These are phyloP conservation scores for Muscicapa comitata DNA, from an alignment of 2,797 vertebrate species.

Conservation along the genomic window DNA sequence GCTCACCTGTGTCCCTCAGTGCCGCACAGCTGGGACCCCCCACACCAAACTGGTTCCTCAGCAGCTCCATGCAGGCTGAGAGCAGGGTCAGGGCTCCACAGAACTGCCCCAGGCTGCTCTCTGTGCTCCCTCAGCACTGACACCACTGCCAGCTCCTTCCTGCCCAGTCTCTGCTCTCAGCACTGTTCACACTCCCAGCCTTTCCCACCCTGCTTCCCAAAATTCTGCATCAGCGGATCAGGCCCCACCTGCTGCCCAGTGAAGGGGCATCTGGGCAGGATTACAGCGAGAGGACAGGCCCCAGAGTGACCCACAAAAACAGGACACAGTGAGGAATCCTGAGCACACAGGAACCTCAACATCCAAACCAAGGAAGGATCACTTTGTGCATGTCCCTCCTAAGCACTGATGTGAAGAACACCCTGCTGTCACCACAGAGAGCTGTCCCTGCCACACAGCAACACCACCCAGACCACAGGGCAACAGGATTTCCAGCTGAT, in stretches of 20 bases:
- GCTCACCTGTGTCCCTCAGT: neutral
- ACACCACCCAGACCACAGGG: neutral
- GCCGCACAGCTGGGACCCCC: neutral
- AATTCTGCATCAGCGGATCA: neutral
- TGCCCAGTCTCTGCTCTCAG: neutral
- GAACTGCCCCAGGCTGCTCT: neutral
- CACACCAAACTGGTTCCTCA: rapidly evolving
- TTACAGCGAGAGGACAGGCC: neutral
- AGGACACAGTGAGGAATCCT: rapidly evolving
- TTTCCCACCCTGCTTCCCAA: neutral
- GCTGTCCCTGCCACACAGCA: neutral
- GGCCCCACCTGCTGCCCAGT: neutral
- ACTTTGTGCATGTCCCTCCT: neutral
- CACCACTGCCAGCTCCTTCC: neutral
- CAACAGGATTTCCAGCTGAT: neutral
- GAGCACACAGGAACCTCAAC: rapidly evolving
- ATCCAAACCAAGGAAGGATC: neutral
- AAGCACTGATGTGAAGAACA: neutral
- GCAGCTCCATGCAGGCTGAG: neutral
- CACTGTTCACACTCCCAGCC: neutral
- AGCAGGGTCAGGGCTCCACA: neutral
- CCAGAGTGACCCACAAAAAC: neutral
- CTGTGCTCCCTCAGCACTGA: neutral
- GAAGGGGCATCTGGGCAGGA: rapidly evolving
- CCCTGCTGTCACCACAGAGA: neutral